These are phyloP conservation scores for Teleogryllus occipitalis DNA, from an alignment of 1,140 invertebrate species.

Conservation along the genomic window DNA sequence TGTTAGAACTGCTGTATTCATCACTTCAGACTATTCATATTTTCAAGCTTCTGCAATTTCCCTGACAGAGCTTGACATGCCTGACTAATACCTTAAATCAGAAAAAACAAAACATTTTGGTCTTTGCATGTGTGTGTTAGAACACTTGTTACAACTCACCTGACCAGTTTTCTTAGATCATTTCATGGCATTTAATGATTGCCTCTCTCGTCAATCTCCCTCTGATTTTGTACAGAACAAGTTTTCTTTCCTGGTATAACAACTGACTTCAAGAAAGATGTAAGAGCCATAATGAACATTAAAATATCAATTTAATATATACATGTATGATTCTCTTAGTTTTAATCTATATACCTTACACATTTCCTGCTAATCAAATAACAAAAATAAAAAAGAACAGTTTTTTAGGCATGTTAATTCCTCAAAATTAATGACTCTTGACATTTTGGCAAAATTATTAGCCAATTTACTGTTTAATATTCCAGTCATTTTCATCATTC, in stretches of 20 bases:
- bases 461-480: too few species aligned
- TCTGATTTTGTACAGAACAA: slow-evolving; percentile 1
- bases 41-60: neutral
- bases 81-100: neutral
- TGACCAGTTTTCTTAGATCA: slow-evolving; percentile 4
- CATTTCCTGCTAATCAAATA: too few species aligned
- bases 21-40: neutral
- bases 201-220: neutral
- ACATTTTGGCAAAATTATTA: too few species aligned
- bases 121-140: neutral
- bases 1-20: neutral
- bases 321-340: too few species aligned
- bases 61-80: neutral
- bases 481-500: too few species aligned
- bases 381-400: too few species aligned
- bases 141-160: neutral
- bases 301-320: too few species aligned
- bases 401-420: too few species aligned
- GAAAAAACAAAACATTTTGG: neutral
- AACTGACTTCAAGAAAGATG: neutral
- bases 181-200: neutral
- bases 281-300: neutral
- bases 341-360: too few species aligned
- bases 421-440: too few species aligned
- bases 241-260: neutral